These are phyloP conservation scores for Euura saliciscinereae DNA, from an alignment of 1,140 invertebrate species.

Conservation along the genomic window DNA sequence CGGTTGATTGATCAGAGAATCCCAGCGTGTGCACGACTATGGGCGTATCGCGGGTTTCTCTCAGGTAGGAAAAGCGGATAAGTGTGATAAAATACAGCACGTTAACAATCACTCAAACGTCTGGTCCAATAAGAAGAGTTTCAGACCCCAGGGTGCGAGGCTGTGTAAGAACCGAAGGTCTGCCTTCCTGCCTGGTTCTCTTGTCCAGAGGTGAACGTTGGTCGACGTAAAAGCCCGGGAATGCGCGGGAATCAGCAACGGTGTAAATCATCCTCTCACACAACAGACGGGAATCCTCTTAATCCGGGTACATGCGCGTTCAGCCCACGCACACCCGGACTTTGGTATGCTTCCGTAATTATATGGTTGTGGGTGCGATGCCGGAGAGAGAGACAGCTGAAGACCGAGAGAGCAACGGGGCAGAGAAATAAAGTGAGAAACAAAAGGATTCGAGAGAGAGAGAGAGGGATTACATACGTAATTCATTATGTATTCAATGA, in stretches of 20 bases:
- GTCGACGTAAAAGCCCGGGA: constrained; percentile 2
- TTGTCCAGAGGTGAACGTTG: not conserved
- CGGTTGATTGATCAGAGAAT: too few relatives aligned
- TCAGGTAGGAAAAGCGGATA: too few relatives aligned
- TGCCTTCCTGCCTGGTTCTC: not conserved
- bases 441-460: too few relatives aligned
- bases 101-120: not conserved
- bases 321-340: constrained; percentile 16
- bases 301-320: not conserved
- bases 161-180: not conserved
- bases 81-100: too few relatives aligned
- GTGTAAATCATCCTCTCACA: constrained; percentile 29
- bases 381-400: constrained; percentile 12
- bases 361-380: constrained; percentile 35
- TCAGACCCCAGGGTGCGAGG: not conserved
- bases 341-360: constrained; percentile 30
- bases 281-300: not conserved
- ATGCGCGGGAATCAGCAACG: constrained; percentile 26
- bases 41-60: too few relatives aligned
- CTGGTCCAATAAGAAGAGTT: not conserved
- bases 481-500: too few relatives aligned
- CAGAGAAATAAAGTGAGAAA: constrained; percentile 7
- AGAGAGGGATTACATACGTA: too few relatives aligned
- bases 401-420: constrained; percentile 23
- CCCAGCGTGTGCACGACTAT: too few relatives aligned